phyloP scores from a whole-genome alignment of 1,140 invertebrate genomes.

The Cyrtorhinus lividipennis region DNA sequence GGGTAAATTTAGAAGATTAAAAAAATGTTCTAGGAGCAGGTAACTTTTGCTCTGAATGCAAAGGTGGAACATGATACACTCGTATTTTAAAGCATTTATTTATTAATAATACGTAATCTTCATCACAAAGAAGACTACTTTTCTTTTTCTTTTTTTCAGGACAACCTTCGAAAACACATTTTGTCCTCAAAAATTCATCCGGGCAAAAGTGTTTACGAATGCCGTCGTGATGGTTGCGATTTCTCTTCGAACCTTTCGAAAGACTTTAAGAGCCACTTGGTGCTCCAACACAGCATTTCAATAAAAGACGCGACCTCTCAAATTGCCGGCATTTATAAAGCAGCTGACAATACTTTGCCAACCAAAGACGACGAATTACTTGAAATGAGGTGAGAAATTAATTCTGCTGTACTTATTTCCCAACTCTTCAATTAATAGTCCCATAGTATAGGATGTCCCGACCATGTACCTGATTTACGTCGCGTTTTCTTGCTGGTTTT shows the following conservation, averaged over 20 bases:
- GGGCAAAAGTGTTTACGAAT: slow-evolving; percentile 62
- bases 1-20: too few species aligned
- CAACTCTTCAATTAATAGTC: too few species aligned
- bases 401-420: too few species aligned
- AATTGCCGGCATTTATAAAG: slow-evolving; percentile 34
- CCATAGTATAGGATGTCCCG: too few species aligned
- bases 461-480: too few species aligned
- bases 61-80: too few species aligned
- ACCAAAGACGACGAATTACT: not conserved
- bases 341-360: slow-evolving; percentile 26
- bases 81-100: too few species aligned
- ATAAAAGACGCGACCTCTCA: slow-evolving; percentile 32
- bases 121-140: too few species aligned
- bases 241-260: slow-evolving; percentile 48
- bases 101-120: too few species aligned
- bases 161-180: slow-evolving; percentile 75
- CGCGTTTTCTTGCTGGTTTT: too few species aligned
- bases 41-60: too few species aligned
- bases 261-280: slow-evolving; percentile 49
- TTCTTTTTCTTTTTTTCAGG: slow-evolving; percentile 41
- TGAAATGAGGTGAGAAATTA: not conserved
- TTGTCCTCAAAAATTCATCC: slow-evolving; percentile 61
- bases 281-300: slow-evolving; percentile 38
- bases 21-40: too few species aligned
- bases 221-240: slow-evolving; percentile 30